These are phyloP conservation scores for Amphipyra berbera DNA, from an alignment of 2,888 invertebrate genomes.

Conservation along the genomic window DNA sequence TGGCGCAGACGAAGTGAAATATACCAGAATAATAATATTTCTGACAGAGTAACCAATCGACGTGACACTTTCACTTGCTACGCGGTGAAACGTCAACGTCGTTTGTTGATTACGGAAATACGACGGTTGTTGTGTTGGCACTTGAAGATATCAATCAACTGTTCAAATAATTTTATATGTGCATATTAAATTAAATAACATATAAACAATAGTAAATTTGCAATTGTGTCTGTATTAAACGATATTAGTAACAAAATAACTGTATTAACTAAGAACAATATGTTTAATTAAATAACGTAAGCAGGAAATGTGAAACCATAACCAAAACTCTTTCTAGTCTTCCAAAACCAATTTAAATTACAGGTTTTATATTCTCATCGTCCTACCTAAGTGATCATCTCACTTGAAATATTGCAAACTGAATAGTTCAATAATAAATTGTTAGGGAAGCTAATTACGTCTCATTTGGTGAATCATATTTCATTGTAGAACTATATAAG, in stretches of 20 bases:
- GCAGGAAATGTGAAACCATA: slow-evolving; percentile 28
- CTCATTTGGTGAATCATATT: too few relatives aligned
- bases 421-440: too few relatives aligned
- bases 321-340: background rate
- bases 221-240: background rate
- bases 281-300: background rate
- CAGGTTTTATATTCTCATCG: too few relatives aligned
- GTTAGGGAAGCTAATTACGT: too few relatives aligned
- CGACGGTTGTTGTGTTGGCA: slow-evolving; percentile 84
- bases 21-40: slow-evolving; percentile 71
- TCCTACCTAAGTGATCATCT: too few relatives aligned
- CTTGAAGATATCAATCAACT: slow-evolving; percentile 57
- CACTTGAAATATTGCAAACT: too few relatives aligned
- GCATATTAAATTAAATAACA: too few relatives aligned
- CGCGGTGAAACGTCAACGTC: slow-evolving; percentile 86
- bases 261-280: background rate
- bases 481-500: too few relatives aligned
- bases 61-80: slow-evolving; percentile 90
- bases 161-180: background rate
- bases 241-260: too few relatives aligned
- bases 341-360: too few relatives aligned
- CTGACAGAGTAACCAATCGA: slow-evolving; percentile 80
- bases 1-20: slow-evolving; percentile 68
- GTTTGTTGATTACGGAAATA: slow-evolving; percentile 77
- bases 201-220: background rate